Percentiles rank a stretch among this genome's conserved stretches.
Evolutionary conservation across 2,888 invertebrate species (phyloP).

Genomic region (Colostygia pectinataria): DNA sequence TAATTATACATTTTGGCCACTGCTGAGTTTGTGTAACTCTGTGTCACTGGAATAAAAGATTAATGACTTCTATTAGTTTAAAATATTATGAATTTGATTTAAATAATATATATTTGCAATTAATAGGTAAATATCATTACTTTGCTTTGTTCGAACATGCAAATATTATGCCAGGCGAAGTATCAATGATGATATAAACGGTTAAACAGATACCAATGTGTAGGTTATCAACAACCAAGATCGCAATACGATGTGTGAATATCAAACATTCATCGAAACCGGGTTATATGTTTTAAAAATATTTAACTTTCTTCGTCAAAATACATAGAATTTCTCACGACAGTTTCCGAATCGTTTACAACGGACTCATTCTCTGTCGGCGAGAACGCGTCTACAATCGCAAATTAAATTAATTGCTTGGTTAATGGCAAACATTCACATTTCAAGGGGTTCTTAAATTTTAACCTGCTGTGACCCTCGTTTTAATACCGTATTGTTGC

Average conservation of each 20-base stretch:
- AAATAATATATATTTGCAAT: constrained; percentile 5
- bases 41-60: constrained; percentile 30
- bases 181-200: neutral
- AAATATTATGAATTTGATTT: neutral
- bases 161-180: constrained; percentile 4
- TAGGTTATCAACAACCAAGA: constrained; percentile 1
- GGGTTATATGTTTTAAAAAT: constrained; percentile 40
- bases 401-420: constrained; percentile 32
- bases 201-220: constrained; percentile 4
- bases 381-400: constrained; percentile 17
- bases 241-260: constrained; percentile 24
- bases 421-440: constrained; percentile 38
- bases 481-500: constrained; percentile 6
- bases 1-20: constrained; percentile 62
- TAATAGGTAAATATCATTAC: constrained; percentile 16
- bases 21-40: constrained; percentile 45
- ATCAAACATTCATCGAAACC: constrained; percentile 29
- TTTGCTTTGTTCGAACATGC: constrained; percentile 11
- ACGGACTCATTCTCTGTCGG: constrained; percentile 12
- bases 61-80: constrained; percentile 18
- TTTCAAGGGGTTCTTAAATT: constrained; percentile 29
- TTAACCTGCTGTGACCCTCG: constrained; percentile 20
- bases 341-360: constrained; percentile 37
- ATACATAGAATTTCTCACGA: constrained; percentile 44
- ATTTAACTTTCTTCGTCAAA: constrained; percentile 40